Percentiles rank a stretch among this genome's conserved stretches.
Conservation (phyloP, 2,113 vertebrate genomes). For the Colinus virginianus region DNA sequence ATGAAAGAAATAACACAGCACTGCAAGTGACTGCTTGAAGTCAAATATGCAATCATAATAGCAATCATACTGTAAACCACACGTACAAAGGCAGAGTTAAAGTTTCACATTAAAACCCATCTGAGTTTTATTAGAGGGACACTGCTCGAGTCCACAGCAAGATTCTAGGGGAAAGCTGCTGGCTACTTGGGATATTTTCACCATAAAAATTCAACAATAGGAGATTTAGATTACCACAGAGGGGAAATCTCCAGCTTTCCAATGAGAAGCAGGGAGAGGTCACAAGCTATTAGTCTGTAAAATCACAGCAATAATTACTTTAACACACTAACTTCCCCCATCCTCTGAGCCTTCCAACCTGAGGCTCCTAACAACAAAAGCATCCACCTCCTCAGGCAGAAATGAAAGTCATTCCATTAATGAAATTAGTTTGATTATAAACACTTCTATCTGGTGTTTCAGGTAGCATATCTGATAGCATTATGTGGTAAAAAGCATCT, state of each 20-base stretch:
- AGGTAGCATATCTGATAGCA: background rate
- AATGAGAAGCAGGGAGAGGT: conserved; percentile 15
- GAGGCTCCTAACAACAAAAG: conserved; percentile 3
- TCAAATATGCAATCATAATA: background rate
- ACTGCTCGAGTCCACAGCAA: background rate
- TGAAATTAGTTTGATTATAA: background rate
- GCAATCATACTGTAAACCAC: background rate
- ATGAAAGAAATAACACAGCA: background rate
- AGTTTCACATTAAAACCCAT: background rate
- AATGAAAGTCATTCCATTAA: background rate
- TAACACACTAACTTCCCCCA: background rate
- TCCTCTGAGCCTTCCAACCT: background rate
- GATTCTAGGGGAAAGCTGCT: background rate
- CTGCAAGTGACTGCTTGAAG: conserved; percentile 13
- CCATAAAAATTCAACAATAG: background rate
- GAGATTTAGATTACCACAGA: conserved; percentile 12
- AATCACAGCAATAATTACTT: conserved; percentile 45
- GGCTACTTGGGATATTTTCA: background rate
- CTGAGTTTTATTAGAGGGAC: background rate
- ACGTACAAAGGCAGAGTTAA: background rate
- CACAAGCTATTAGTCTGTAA: conserved; percentile 20
- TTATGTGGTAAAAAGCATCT: background rate
- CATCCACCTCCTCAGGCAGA: background rate
- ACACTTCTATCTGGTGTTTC: background rate
- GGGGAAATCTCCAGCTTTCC: background rate